A percentile compares a stretch with the other conserved stretches of the same genome.
Conservation (phyloP, 1,140 invertebrate genomes). For the Heterodera carotae region DNA sequence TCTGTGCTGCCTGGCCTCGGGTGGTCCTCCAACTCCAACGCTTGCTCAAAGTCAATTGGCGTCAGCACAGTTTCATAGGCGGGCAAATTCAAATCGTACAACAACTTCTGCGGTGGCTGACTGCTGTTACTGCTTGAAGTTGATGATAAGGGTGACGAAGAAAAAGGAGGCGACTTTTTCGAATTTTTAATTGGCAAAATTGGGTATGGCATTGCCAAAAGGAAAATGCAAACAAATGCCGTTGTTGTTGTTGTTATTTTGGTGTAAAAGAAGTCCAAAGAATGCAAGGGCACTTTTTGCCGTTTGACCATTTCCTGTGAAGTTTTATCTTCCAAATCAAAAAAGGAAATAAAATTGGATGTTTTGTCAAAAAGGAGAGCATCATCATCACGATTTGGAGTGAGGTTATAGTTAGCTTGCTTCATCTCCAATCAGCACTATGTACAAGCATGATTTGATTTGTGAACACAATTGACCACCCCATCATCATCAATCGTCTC, state of each 20-base stretch:
- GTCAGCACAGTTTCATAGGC: conserved; percentile 64
- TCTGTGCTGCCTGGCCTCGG: conserved; percentile 35
- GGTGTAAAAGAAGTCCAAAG: background rate
- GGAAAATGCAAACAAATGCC: background rate
- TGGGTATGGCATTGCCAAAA: background rate
- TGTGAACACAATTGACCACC: background rate
- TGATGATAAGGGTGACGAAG: no score
- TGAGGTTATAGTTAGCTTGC: no score
- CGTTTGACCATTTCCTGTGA: no score
- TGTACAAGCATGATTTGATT: background rate
- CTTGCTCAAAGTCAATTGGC: conserved; percentile 58
- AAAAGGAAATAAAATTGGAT: no score
- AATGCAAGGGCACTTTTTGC: background rate
- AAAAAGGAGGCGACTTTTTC: background rate
- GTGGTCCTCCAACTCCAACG: conserved; percentile 47
- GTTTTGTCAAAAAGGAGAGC: background rate
- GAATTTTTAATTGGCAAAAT: background rate
- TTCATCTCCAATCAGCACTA: background rate
- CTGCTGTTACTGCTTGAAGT: conserved; percentile 25
- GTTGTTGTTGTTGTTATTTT: background rate
- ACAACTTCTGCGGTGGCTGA: conserved; percentile 25
- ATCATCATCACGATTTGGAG: background rate
- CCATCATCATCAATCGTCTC: background rate
- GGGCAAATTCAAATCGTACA: conserved; percentile 52
- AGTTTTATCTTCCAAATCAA: no score